Conservation (phyloP, 2,797 vertebrate genomes). For the Macroramphosus scolopax region DNA sequence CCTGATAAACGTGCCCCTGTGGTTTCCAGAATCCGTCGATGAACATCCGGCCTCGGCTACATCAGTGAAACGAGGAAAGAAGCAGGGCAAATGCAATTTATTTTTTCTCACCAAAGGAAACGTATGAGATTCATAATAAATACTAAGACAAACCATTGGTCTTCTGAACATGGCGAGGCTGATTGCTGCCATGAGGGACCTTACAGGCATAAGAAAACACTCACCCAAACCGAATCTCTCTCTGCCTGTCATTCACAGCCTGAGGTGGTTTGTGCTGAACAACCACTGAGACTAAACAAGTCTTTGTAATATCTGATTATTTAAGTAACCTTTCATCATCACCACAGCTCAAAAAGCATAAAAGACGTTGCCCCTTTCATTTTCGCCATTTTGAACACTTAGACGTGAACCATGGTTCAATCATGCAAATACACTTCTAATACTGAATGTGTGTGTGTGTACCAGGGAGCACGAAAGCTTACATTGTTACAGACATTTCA, state of each 20-base stretch:
- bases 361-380: not conserved
- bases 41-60: too few species aligned
- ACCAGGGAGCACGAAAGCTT: not conserved
- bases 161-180: slow-evolving; percentile 33
- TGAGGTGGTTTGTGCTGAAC: slow-evolving; percentile 59
- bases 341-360: slow-evolving; percentile 28
- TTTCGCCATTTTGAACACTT: not conserved
- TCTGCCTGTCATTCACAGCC: slow-evolving; percentile 53
- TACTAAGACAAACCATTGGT: slow-evolving; percentile 30
- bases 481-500: too few species aligned
- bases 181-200: slow-evolving; percentile 49
- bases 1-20: too few species aligned
- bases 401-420: not conserved
- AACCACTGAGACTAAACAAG: slow-evolving; percentile 75
- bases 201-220: slow-evolving; percentile 54
- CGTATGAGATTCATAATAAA: slow-evolving; percentile 38
- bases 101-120: slow-evolving; percentile 16
- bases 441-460: not conserved
- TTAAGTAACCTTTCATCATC: slow-evolving; percentile 62
- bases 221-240: slow-evolving; percentile 50
- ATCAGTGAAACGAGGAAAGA: slow-evolving; percentile 5
- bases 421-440: not conserved
- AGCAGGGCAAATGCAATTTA: not conserved
- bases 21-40: too few species aligned
- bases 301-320: slow-evolving; percentile 60